Percentiles rank a stretch among this genome's conserved stretches.
Conservation (phyloP, 2,888 invertebrate species). For the Philhelius pedissequus region DNA sequence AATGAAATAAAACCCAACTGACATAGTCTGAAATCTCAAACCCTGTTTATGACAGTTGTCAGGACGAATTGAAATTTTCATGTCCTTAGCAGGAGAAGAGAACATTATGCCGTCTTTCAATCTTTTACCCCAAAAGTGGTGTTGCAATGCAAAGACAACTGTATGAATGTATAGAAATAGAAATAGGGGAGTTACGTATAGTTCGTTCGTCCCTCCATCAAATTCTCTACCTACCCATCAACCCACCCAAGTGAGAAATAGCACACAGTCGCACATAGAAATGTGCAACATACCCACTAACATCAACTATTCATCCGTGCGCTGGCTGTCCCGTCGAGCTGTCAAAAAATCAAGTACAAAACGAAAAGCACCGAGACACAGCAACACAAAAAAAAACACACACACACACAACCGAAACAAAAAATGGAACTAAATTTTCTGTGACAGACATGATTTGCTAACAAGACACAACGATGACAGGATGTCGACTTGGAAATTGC, state of each 20-base stretch:
- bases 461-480: constrained; percentile 69
- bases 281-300: constrained; percentile 45
- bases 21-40: constrained; percentile 65
- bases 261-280: constrained; percentile 31
- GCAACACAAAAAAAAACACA: neutral
- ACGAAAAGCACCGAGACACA: constrained; percentile 46
- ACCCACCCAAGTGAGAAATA: constrained; percentile 41
- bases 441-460: constrained; percentile 69
- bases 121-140: constrained; percentile 52
- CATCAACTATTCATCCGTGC: constrained; percentile 35
- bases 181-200: neutral
- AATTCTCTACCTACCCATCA: neutral
- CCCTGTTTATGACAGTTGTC: constrained; percentile 72
- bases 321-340: constrained; percentile 41
- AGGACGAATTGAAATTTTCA: constrained; percentile 71
- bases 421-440: constrained; percentile 67
- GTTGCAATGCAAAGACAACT: constrained; percentile 52
- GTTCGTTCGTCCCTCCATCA: neutral
- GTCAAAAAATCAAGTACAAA: constrained; percentile 67
- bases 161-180: neutral
- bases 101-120: constrained; percentile 68
- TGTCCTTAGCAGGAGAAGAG: constrained; percentile 55
- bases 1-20: constrained; percentile 39
- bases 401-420: constrained; percentile 39
- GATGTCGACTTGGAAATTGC: constrained; percentile 68